Evolutionary conservation across 1,140 invertebrate genomes (phyloP), one percentile per base, ranked within the genome.

Genomic region (Sipha flava): DNA sequence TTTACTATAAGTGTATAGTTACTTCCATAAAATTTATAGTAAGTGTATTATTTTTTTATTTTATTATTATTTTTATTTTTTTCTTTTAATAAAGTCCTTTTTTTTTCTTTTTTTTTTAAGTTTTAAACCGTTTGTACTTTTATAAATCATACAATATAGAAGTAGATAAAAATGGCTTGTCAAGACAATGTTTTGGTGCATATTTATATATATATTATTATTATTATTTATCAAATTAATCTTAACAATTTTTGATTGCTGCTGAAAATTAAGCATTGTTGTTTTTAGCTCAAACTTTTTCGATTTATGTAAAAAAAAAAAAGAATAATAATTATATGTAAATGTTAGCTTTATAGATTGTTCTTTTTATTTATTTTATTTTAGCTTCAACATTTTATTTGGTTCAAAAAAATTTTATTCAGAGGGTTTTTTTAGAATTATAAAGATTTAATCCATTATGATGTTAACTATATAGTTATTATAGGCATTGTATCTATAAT

Each of bases 341-440:
- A 75, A 77, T 77, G 73, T 77, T 77, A 70, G 73, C 73, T 77
- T 77, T 57, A 59, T 43, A 77, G 34, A 77, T 77, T 77, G 72
- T 77, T 77, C 73, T 75, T 40, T 57, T 34, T 37, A 49, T 59
- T 77, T 40, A 26, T 23, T 75, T 75, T 54, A 52, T 75, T 75
- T 77, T 43, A 29, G 21, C 73, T 59, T 59, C 52, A 77, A 77
- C 10, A 59, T 57, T 77, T 29, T 43, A 59, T 59, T 57, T 75
- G 29, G 34, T 75, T 57, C 52, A 77, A 59, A 40, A 59, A 59
- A 59, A 45, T 70, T 68, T 5, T 75, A 29, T 47, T 47, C 43
- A 47, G 23, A 29, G 40, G 9, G 40, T 70, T 70, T 70, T 68
- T 70, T 47, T 29, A 45, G 40, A 66, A 66, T 47, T 47, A 70